A percentile compares a stretch with the other conserved stretches of the same genome.
Conservation (phyloP, 2,113 vertebrate genomes). For the Alligator sinensis region DNA sequence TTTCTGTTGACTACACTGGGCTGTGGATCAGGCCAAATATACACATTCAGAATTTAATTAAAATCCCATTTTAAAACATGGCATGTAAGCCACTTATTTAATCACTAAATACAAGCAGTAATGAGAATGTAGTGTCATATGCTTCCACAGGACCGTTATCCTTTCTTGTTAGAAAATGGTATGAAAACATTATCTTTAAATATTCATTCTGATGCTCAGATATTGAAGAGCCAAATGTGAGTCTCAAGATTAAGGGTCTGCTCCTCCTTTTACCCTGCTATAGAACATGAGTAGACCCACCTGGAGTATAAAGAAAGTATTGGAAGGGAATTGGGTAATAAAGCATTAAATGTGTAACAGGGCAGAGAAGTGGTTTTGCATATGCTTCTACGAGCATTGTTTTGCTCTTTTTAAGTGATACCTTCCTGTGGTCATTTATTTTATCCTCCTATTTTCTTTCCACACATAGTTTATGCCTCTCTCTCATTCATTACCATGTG, state of each 20-base stretch:
- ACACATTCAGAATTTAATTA: slow-evolving; percentile 19
- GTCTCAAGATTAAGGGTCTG: neutral
- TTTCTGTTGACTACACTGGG: neutral
- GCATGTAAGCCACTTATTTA: slow-evolving; percentile 31
- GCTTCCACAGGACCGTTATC: neutral
- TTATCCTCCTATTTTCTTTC: too few species aligned
- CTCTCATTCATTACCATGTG: neutral
- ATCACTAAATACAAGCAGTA: neutral
- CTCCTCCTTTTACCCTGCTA: neutral
- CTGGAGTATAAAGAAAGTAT: neutral
- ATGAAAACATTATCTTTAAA: neutral
- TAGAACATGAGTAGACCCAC: neutral
- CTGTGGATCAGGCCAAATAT: neutral
- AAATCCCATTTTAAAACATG: slow-evolving; percentile 38
- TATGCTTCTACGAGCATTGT: neutral
- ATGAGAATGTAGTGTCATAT: neutral
- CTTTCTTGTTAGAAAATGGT: neutral
- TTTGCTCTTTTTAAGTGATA: neutral
- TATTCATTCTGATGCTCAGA: slow-evolving; percentile 27
- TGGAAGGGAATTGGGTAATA: slow-evolving; percentile 1
- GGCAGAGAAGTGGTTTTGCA: neutral
- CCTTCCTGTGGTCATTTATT: neutral
- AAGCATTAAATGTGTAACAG: neutral
- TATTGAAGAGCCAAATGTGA: neutral
- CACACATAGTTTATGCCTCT: neutral